These are phyloP conservation scores for Listronotus bonariensis DNA, from an alignment of 1,140 invertebrate genomes.

Conservation along the genomic window DNA sequence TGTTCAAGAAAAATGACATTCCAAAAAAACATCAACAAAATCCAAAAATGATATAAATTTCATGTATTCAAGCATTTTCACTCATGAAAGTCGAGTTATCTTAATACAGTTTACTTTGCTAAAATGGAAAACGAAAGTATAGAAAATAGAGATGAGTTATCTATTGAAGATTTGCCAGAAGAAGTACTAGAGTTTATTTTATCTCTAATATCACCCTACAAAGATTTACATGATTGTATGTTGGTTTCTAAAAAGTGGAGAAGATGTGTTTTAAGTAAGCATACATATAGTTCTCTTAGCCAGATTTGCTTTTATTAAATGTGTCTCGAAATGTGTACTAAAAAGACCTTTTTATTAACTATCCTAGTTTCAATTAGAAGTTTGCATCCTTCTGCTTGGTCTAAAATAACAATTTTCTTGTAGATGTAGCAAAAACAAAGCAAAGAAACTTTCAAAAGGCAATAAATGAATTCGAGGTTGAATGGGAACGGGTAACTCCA, in stretches of 20 bases:
- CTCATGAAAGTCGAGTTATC: constrained; percentile 6
- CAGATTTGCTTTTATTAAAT: too few species aligned
- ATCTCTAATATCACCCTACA: constrained; percentile 85
- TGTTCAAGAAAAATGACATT: background rate
- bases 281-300: constrained; percentile 9
- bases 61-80: constrained; percentile 20
- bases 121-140: background rate
- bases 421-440: constrained; percentile 75
- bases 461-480: constrained; percentile 68
- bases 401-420: constrained; percentile 42
- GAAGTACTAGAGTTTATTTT: constrained; percentile 93
- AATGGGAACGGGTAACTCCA: constrained; percentile 67
- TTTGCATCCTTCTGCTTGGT: too few species aligned
- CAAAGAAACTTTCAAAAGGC: constrained; percentile 70
- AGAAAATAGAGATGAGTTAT: background rate
- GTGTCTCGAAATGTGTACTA: too few species aligned
- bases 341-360: too few species aligned
- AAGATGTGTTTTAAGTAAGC: constrained; percentile 78
- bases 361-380: too few species aligned
- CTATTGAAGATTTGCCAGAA: constrained; percentile 79
- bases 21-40: constrained; percentile 36
- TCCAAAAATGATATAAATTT: constrained; percentile 14
- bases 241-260: constrained; percentile 86
- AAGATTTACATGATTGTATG: constrained; percentile 84
- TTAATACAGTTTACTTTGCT: background rate